Evolutionary conservation across 2,797 vertebrate species (phyloP).

Genomic region (Simalia tracyae): DNA sequence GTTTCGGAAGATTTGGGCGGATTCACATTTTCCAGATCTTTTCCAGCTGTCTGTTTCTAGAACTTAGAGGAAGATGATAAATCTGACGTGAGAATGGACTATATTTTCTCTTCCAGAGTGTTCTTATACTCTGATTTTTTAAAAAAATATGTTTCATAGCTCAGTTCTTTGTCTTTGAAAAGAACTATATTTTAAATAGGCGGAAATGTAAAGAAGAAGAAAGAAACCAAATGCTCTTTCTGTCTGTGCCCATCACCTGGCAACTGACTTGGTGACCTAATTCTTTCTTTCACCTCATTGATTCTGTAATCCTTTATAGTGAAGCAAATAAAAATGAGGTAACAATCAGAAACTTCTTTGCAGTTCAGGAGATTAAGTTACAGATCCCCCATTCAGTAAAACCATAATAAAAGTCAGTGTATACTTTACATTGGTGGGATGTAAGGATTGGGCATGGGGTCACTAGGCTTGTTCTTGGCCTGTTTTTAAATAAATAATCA

Average conservation of each 20-base stretch:
- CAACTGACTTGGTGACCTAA: background rate
- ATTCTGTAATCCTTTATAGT: background rate
- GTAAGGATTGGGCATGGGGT: background rate
- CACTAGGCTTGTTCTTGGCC: background rate
- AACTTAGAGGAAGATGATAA: background rate
- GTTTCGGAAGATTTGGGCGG: slow-evolving; percentile 41
- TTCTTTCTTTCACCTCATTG: background rate
- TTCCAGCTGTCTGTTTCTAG: slow-evolving; percentile 59
- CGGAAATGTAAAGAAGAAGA: background rate
- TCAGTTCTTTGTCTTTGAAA: background rate
- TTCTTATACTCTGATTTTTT: background rate
- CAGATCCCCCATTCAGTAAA: background rate
- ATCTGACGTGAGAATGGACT: background rate
- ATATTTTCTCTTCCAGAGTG: background rate
- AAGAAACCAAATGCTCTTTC: background rate
- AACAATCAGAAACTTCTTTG: background rate
- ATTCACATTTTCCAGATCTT: slow-evolving; percentile 2
- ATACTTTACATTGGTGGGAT: background rate
- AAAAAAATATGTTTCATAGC: background rate
- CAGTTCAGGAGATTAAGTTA: background rate
- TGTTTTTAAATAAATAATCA: background rate
- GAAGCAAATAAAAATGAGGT: background rate
- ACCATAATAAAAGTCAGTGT: background rate
- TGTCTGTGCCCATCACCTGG: background rate
- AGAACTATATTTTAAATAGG: background rate